Base-by-base conservation (phyloP, 2,113 vertebrate genomes). In the Arvicanthis niloticus region DNA sequence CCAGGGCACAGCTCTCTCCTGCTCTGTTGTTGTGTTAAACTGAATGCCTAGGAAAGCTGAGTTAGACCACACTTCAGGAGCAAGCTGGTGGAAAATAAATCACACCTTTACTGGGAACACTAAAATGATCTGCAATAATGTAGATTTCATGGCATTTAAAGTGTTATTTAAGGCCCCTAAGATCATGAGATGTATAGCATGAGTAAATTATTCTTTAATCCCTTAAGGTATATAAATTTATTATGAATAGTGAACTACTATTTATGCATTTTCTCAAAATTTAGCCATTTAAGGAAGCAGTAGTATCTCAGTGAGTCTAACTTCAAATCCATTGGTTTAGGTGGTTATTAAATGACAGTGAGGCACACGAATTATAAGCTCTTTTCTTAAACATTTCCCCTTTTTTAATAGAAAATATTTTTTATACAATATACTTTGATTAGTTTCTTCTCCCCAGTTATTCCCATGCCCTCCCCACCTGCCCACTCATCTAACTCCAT, bases 341-440 rank as follows among this genome's bases (percentile, higher is more conserved):
- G 31, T 34, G 26, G 1, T 10, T 97, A 88, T 95, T 97, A 97
- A 97, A 92, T 96, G 81, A 98, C 98, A 98, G 42, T 65, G 29
- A 48, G 96, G 92, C 81, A 96, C 95, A 85, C 60, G 95, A 97
- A 29, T 98, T 97, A 95, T 34, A 75, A 95, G 88, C 93, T 97
- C 91, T 88, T 65, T 92, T 96, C 98, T 98, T 97, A 97, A 96
- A 42, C 97, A 17, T 42, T 42, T 98, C 97, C 95, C 84, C 96
- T 24, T 98, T n/a, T 98, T 97, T 42, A 84, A 9, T 80, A 56
- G 34, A 81, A 81, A n/a, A 58, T 56, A 34, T 21, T 53, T 81
- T 81, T 13, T 10, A 21, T n/a, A 24, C 34, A 58, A 58, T n/a
- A 24, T 81, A n/a, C n/a, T 58, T 53, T 58, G 34, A 24, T 58